A percentile compares a stretch with the other conserved stretches of the same genome.
Conservation (phyloP, 2,113 vertebrate species). For the Taurulus bubalis region DNA sequence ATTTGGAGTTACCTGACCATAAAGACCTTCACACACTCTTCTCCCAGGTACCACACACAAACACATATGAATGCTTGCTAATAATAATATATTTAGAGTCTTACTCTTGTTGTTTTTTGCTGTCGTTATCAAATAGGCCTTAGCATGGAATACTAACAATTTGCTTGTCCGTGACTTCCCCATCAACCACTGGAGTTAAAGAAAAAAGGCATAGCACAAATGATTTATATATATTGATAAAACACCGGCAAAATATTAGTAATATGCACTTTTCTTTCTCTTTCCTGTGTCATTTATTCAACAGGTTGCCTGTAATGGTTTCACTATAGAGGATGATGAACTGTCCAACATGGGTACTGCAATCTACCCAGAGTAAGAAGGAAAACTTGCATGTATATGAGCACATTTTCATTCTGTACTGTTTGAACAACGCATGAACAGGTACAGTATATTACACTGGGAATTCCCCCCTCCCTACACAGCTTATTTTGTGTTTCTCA, state of each 20-base stretch:
- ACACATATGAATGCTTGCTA: background rate
- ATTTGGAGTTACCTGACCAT: slow-evolving; percentile 89
- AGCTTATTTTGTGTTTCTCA: background rate
- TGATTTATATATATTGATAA: background rate
- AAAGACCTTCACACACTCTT: slow-evolving; percentile 88
- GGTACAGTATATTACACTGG: background rate
- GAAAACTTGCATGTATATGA: background rate
- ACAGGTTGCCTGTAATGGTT: slow-evolving; percentile 97
- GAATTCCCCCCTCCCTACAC: too few relatives aligned
- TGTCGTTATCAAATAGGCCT: background rate
- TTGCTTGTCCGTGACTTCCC: background rate
- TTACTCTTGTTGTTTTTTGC: background rate
- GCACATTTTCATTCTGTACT: background rate
- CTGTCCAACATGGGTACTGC: slow-evolving; percentile 95
- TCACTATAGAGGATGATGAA: slow-evolving; percentile 97
- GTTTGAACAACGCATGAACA: background rate
- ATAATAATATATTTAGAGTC: background rate
- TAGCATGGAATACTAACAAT: background rate
- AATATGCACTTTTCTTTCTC: background rate
- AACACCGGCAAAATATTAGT: background rate
- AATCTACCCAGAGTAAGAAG: slow-evolving; percentile 94
- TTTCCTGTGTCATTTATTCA: background rate
- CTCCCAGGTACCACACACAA: slow-evolving; percentile 87
- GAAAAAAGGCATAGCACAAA: background rate
- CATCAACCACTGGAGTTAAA: background rate